Conservation (phyloP, 2,113 vertebrate genomes). For the Gnathonemus echidnorhynchus region DNA sequence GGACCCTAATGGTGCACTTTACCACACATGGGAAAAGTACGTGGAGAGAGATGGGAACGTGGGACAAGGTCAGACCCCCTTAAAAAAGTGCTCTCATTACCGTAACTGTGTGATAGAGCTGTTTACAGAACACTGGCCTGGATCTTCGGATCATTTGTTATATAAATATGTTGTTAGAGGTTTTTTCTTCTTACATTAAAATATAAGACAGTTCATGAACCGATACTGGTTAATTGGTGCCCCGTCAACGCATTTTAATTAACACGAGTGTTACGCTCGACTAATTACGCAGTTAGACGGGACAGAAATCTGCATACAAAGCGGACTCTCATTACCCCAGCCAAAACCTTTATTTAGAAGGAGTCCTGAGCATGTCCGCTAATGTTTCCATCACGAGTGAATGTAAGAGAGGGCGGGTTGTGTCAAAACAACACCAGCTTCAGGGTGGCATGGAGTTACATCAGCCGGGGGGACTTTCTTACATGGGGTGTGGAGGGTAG, state of each 20-base stretch:
- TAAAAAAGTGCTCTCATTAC: constrained; percentile 2
- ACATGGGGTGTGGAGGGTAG: not conserved
- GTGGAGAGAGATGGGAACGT: not conserved
- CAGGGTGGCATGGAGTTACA: constrained; percentile 2
- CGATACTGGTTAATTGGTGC: constrained; percentile 9
- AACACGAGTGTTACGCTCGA: constrained; percentile 2
- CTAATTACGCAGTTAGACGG: constrained; percentile 9
- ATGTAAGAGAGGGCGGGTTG: not conserved
- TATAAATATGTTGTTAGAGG: constrained; percentile 2
- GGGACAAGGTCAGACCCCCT: not conserved
- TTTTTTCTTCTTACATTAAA: constrained; percentile 5
- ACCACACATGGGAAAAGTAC: not conserved
- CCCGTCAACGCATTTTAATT: constrained; percentile 1
- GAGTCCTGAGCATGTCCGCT: not conserved
- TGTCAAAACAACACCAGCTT: not conserved
- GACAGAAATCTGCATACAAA: constrained; percentile 12
- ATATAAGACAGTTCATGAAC: constrained; percentile 14
- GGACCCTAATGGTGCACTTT: not conserved
- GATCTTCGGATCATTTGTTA: constrained; percentile 1
- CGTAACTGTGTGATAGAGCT: not conserved
- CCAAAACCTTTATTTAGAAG: not conserved
- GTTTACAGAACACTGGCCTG: not conserved
- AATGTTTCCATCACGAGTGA: not conserved
- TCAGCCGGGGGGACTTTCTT: not conserved
- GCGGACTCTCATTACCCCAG: not conserved